These are phyloP conservation scores for Agapostemon virescens DNA, from an alignment of 2,888 invertebrate species.

Conservation along the genomic window DNA sequence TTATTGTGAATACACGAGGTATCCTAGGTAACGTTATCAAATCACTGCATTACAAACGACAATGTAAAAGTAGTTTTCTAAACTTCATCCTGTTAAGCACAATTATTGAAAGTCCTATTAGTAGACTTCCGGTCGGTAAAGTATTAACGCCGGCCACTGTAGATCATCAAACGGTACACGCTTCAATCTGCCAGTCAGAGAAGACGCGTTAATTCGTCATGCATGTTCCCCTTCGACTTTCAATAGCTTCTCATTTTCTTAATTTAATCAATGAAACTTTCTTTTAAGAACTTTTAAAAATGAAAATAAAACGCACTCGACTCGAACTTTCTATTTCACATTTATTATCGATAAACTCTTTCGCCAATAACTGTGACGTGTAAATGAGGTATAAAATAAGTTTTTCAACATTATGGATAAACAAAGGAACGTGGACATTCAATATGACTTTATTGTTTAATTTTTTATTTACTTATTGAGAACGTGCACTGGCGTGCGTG, in stretches of 20 bases:
- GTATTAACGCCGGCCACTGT: too few relatives aligned
- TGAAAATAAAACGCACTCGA: neutral
- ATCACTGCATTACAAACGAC: too few relatives aligned
- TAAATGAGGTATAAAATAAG: neutral
- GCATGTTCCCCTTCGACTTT: neutral
- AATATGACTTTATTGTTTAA: neutral
- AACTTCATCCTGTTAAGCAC: too few relatives aligned
- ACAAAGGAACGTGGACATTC: too few relatives aligned
- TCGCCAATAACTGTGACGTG: neutral
- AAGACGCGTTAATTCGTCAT: neutral
- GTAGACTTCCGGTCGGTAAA: too few relatives aligned
- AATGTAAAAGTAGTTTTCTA: too few relatives aligned
- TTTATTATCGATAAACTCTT: neutral
- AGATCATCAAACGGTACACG: neutral
- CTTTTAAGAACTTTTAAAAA: too few relatives aligned
- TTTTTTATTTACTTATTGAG: neutral
- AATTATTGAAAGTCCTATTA: too few relatives aligned
- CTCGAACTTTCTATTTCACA: neutral
- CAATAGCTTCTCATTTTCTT: neutral
- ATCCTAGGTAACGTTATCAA: too few relatives aligned
- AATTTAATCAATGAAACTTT: neutral
- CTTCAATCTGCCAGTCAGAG: neutral
- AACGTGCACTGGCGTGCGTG: too few relatives aligned
- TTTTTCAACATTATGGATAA: neutral
- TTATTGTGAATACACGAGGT: too few relatives aligned